Evolutionary conservation across 2,113 vertebrate species (phyloP).

Genomic region (Brachyhypopomus occidentalis): DNA sequence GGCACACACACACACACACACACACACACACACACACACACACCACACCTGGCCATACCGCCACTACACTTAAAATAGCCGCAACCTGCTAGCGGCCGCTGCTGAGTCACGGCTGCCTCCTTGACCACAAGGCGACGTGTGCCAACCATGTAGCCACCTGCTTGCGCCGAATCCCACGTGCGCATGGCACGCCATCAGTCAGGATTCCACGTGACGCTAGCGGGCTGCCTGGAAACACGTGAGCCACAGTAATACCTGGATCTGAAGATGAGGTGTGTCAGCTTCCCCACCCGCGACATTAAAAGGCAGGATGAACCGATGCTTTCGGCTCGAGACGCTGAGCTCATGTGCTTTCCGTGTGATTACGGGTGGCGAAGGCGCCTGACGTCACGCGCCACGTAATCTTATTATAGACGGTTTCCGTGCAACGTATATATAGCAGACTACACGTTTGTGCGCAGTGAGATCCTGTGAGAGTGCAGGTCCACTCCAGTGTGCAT

Average conservation of each 20-base stretch:
- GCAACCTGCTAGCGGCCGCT: constrained; percentile 10
- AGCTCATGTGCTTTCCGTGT: constrained; percentile 13
- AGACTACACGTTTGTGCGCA: constrained; percentile 16
- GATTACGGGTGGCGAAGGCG: constrained; percentile 10
- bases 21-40: neutral
- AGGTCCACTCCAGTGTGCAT: constrained; percentile 11
- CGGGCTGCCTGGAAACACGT: neutral
- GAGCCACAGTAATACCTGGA: constrained; percentile 32
- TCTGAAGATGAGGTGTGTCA: constrained; percentile 21
- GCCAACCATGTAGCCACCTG: constrained; percentile 21
- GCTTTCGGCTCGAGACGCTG: constrained; percentile 2
- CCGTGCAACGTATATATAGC: constrained; percentile 34
- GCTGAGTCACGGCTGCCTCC: constrained; percentile 7
- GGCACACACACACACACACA: neutral
- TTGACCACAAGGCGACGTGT: constrained; percentile 15
- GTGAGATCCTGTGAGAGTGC: constrained; percentile 17
- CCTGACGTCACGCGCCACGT: constrained; percentile 25
- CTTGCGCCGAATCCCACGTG: neutral
- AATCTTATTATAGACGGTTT: constrained; percentile 42
- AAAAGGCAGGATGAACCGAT: constrained; percentile 8
- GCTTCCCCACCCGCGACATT: constrained; percentile 14
- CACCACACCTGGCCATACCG: constrained; percentile 36
- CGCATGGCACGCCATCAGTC: neutral
- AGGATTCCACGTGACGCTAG: too few species aligned
- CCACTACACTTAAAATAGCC: neutral